These are phyloP conservation scores for Micromys minutus DNA, from an alignment of 2,113 vertebrate genomes.

Conservation along the genomic window DNA sequence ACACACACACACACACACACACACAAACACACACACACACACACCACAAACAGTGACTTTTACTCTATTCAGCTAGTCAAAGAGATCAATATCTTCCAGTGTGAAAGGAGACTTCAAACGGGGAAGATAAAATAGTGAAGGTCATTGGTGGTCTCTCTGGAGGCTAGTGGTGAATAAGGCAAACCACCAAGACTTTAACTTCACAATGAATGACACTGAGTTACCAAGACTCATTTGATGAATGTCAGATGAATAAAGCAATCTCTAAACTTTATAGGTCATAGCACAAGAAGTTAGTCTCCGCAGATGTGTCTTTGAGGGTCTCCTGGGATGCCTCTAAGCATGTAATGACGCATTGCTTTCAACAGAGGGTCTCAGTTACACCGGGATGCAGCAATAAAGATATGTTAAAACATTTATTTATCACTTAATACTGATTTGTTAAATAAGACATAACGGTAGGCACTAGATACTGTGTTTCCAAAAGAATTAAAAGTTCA, in stretches of 20 bases:
- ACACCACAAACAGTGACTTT: not conserved
- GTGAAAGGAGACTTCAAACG: not conserved
- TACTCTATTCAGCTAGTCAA: not conserved
- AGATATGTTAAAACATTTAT: slow-evolving; percentile 30
- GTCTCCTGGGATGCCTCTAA: not conserved
- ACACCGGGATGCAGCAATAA: not conserved
- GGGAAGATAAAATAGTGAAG: not conserved
- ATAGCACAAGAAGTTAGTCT: not conserved
- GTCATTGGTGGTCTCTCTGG: not conserved
- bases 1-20: not conserved
- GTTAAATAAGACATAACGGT: not conserved
- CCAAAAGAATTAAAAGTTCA: not conserved
- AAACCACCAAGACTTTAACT: not conserved
- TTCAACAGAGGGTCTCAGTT: not conserved
- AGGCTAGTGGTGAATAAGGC: not conserved
- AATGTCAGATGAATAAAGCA: not conserved
- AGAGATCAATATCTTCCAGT: not conserved
- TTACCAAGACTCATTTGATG: not conserved
- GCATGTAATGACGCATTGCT: not conserved
- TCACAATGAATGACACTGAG: not conserved
- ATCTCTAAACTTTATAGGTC: not conserved
- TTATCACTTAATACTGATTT: not conserved
- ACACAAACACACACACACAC: not conserved
- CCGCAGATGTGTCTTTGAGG: too few species aligned
- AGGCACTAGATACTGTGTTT: not conserved